Base-by-base conservation (phyloP, 37 sponge, comb jelly and placozoan genomes). In the Ephydatia muelleri region DNA sequence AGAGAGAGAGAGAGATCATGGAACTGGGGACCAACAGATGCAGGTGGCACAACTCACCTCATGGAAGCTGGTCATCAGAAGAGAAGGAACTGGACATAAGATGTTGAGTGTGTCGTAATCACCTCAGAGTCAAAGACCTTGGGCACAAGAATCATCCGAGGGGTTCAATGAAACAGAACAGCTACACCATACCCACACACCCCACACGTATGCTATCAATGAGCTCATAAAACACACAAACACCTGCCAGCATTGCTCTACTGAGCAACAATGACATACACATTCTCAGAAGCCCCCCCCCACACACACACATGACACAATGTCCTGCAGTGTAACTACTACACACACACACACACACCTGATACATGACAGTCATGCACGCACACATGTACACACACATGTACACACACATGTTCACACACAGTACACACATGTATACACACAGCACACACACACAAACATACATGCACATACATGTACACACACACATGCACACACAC, bases 21-120 rank as follows among this genome's bases (percentile, higher is more conserved):
- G 80, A 3, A 19, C 35, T 33, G 32, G 70, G 23, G 82, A 36
- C 25, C 72, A 69, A 5, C 31, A 36, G 70, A 65, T 23, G 29
- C 2, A 16, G 32, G n/a, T 5, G 16, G 9, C 0, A 22, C 0
- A 23, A 40, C 83, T 78, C 23, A 93, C 92, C 70, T 72, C 8
- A 78, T 86, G 82, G 23, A 87, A 77, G 25, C 89, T 87, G 75
- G 89, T 89, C 40, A 93, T 31, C 84, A 81, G 81, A 96, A 92
- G 57, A 93, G 43, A 1, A 93, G 75, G 73, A 93, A 96, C 79
- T 96, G 96, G 5, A 96, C 91, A 72, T 93, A 84, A 11, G 94
- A 93, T 39, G 87, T 79, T 29, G 85, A 91, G 74, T 91, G 89
- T 4, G 96, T 96, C 23, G 89, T 80, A n/a, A 96, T 39, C 8